Base-by-base conservation (phyloP, 1,140 invertebrate genomes). In the Vanessa atalanta region DNA sequence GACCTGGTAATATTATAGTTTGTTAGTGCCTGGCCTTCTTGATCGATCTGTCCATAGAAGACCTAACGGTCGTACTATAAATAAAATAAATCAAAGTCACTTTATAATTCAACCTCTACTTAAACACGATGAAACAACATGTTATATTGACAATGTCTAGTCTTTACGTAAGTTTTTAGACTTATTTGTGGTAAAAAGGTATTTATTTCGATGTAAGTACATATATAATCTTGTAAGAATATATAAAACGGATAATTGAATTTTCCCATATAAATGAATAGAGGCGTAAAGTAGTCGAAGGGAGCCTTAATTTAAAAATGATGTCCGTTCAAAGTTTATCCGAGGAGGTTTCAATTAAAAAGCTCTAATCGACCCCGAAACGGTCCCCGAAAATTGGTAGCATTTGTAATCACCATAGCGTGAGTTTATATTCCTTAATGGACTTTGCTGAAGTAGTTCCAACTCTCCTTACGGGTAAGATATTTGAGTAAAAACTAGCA, bases 351-450 rank as follows among this genome's bases (percentile, higher is more conserved):
- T 89, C 85, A 88, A 89, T 88, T 89, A 88, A 89, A 88, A 80
- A 81, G 80, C 82, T 79, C 81, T 88, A 89, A 92, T 89, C 88
- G 84, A 85, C 23, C 78, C 79, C 77, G 77, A 82, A 88, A 88
- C 83, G 84, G 81, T 86, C 82, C 80, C 84, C 85, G 80, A 88
- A 89, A 57, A 89, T 90, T 85, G 82, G 80, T 79, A 82, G 84
- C 85, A 88, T 89, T 92, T 84, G 88, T 91, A 89, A 90, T 89
- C 85, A 86, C 83, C 82, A 81, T 79, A 79, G 83, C 81, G 77
- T 85, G 84, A 87, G 87, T 89, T 92, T 88, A 87, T 91, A 89
- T 83, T 88, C 85, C 87, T 91, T 90, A 92, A 92, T 92, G 90
- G 87, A 91, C 87, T 92, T 88, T 86, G 82, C 71, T 79, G 82